Evolutionary conservation across 2,113 vertebrate genomes (phyloP).

Genomic region (Lathamus discolor): DNA sequence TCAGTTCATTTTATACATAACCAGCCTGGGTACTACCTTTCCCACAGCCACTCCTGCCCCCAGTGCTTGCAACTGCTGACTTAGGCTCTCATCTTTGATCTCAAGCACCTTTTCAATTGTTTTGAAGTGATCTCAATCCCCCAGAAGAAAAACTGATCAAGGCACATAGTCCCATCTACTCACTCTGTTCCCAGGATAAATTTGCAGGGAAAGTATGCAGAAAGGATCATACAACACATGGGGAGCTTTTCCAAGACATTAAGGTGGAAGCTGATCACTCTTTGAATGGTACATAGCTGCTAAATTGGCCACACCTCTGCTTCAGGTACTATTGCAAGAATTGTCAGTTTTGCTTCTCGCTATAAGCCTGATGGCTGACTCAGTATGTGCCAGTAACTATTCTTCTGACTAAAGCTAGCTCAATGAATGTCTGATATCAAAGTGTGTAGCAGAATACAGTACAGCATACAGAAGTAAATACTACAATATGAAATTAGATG

Average conservation of each 20-base stretch:
- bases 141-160: neutral
- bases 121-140: neutral
- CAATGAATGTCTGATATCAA: neutral
- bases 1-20: neutral
- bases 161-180: neutral
- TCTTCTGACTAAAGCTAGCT: neutral
- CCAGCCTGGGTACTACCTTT: neutral
- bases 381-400: neutral
- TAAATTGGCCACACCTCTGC: neutral
- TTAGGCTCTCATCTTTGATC: neutral
- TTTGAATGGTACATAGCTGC: neutral
- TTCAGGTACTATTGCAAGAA: neutral
- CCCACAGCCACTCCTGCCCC: neutral
- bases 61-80: neutral
- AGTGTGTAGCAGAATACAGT: neutral
- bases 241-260: neutral
- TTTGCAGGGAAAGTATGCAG: neutral
- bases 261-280: neutral
- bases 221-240: neutral
- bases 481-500: neutral
- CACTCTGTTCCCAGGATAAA: constrained; percentile 6
- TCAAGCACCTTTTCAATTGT: neutral
- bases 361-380: neutral
- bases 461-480: neutral
- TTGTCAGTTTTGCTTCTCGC: neutral